These are phyloP conservation scores for Muscicapa comitata DNA, from an alignment of 2,797 vertebrate species.

Conservation along the genomic window DNA sequence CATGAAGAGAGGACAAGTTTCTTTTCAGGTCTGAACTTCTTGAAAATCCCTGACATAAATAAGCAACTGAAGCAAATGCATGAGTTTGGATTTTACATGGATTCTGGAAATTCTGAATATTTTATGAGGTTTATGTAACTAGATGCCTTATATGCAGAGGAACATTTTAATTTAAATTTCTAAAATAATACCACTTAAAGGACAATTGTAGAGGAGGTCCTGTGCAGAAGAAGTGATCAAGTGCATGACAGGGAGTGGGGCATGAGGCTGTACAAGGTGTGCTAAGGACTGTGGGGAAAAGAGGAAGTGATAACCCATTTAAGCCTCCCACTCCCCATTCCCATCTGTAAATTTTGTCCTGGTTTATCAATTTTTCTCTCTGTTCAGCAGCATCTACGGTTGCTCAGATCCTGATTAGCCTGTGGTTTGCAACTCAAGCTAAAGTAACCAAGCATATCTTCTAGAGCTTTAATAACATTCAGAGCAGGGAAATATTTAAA, in stretches of 20 bases:
- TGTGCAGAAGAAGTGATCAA: background rate
- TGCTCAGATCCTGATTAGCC: background rate
- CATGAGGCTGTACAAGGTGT: background rate
- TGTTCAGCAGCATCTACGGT: background rate
- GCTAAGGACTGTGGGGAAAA: background rate
- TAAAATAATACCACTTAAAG: background rate
- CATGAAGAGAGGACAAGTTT: background rate
- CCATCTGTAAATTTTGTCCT: background rate
- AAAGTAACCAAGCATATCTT: background rate
- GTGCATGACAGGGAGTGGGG: background rate
- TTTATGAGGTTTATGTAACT: background rate
- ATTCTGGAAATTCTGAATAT: background rate
- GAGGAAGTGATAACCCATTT: background rate
- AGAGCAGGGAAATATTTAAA: slow-evolving; percentile 30
- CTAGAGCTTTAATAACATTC: slow-evolving; percentile 19
- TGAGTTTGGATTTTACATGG: background rate
- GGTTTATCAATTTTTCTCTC: background rate
- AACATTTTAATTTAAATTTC: background rate
- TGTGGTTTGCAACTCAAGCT: background rate
- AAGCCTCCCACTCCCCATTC: background rate
- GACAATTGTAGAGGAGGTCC: background rate
- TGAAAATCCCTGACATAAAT: background rate
- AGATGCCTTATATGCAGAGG: background rate
- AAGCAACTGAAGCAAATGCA: background rate
- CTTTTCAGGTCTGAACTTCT: background rate